Evolutionary conservation across 37 sponge, comb jelly and placozoan genomes (phyloP), one percentile per base, ranked within the genome.

Genomic region (Dysidea cf. avara): DNA sequence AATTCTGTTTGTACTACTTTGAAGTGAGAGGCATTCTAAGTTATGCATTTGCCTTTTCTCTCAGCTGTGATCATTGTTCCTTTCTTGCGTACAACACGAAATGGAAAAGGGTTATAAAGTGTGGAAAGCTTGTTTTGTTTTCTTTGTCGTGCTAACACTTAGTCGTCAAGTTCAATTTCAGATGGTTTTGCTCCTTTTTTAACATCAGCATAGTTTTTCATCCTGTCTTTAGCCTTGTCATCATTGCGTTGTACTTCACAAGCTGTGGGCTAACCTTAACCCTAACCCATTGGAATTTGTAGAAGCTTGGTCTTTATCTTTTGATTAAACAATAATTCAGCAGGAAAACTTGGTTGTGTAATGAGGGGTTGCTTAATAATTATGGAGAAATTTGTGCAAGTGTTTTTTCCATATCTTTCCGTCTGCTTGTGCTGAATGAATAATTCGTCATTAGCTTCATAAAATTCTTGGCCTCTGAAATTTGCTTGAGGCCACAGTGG

Each of bases 71-170:
- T 54, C 56, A 54, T 54, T 49, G 51, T 49, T 49, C 51, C 51
- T 49, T 49, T 49, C 51, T 49, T 49, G 51, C 51, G 16, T 49
- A 16, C 51, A 13, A 49, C 51, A 18, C 16, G 51, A 16, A 49
- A 49, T 49, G 51, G 16, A 18, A 16, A 49, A 28, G 81, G 81
- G 48, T 81, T 49, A 64, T 64, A 81, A 24, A 34, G 59, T 4
- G 67, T 81, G 32, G 66, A 34, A 32, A 81, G 64, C 35, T 81
- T 81, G 74, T 81, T 64, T 3, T 81, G 61, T 9, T 80, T 81
- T 37, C n/a, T 61, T 39, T 81, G 71, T 28, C 80, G 53, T 37
- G 61, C 33, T 7, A 80, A 40, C 14, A 80, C 71, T 4, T 53
- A 32, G 24, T 80, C 80, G 34, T 71, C 80, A 69, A 80, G 58